Base-by-base conservation (phyloP, 2,113 vertebrate species). In the Irena cyanogastra region DNA sequence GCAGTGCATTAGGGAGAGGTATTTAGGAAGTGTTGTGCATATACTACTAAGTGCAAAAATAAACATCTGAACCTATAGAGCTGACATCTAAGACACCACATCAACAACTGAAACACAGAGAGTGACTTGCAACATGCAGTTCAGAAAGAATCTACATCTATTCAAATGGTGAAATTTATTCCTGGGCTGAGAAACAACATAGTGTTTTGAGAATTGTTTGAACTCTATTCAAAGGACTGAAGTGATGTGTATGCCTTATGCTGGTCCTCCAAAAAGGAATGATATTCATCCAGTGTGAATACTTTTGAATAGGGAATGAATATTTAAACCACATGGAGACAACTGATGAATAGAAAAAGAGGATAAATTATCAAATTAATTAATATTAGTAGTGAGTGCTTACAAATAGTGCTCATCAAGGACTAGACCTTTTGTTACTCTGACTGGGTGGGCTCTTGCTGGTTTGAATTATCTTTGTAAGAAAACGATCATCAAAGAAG, bases 351-450 rank as follows among this genome's bases (percentile, higher is more conserved):
- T 88, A 96, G 60, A 84, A 86, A 86, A 80, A 78, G 42, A 86
- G 80, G 83, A 92, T 83, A 93, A 94, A 95, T 92, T 91, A 93
- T 87, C 79, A 94, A 97, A 94, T 93, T 96, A 95, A 94, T 96
- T 95, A 94, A 96, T 96, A 96, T 94, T 97, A 94, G 90, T 93
- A 94, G 88, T 96, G 93, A 95, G 93, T 96, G 93, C 92, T 95
- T 96, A 96, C 90, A 97, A 96, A 96, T 83, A 92, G 63, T 83
- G 75, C 37, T 64, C 86, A 95, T 84, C 66, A 65, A 57, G 41
- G 70, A 74, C 64, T 28, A 75, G 71, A 87, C 63, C 86, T 77
- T 91, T 84, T 75, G 26, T 76, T 79, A 42, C 57, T 91, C 83
- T 76, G 35, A 37, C 83, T 81, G 83, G 76, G 87, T 69, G 82